Percentiles rank a stretch among this genome's conserved stretches.
Evolutionary conservation across 1,140 invertebrate genomes (phyloP).

Genomic region (Berghia stephanieae): DNA sequence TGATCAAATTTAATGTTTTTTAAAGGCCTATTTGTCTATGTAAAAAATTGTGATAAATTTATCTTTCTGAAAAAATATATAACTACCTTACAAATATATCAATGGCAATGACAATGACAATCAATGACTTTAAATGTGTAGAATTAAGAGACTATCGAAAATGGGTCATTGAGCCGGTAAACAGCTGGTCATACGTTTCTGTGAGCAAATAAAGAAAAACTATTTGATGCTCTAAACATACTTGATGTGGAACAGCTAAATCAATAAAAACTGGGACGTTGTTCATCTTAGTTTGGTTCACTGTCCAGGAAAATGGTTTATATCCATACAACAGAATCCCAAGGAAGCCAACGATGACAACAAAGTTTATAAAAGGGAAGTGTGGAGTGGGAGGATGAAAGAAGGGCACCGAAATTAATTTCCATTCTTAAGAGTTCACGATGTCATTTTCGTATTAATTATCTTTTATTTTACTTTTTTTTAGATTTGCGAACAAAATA

Average conservation of each 20-base stretch:
- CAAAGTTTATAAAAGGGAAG: neutral
- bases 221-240: slow-evolving; percentile 37
- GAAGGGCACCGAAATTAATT: neutral
- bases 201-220: neutral
- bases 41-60: neutral
- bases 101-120: neutral
- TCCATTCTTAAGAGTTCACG: neutral
- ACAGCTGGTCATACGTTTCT: neutral
- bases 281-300: slow-evolving; percentile 57
- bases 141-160: neutral
- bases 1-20: neutral
- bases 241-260: slow-evolving; percentile 63
- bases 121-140: too few relatives aligned
- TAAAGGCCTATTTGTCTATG: neutral
- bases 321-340: neutral
- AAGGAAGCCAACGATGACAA: neutral
- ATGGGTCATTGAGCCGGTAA: slow-evolving; percentile 7
- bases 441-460: neutral
- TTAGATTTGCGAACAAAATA: neutral
- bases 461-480: neutral
- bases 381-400: neutral
- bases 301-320: neutral
- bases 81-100: neutral
- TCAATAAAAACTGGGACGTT: slow-evolving; percentile 66
- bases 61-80: neutral